These are phyloP conservation scores for Steromphala cineraria DNA, from an alignment of 2,888 invertebrate genomes.

Conservation along the genomic window DNA sequence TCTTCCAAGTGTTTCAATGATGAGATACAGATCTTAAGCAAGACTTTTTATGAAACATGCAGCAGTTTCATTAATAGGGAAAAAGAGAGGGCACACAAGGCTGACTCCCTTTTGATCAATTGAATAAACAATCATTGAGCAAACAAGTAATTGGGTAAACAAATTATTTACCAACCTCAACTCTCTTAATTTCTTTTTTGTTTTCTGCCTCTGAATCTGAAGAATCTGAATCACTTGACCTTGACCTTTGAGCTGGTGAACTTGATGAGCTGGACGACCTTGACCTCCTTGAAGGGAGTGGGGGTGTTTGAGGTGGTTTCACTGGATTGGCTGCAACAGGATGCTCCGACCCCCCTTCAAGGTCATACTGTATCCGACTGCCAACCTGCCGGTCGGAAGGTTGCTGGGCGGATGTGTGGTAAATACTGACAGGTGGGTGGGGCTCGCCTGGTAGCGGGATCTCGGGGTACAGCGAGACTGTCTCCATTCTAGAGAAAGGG, in stretches of 20 bases:
- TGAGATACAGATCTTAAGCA: too few relatives aligned
- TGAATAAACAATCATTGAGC: not conserved
- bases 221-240: slow-evolving; percentile 18
- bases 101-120: not conserved
- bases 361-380: slow-evolving; percentile 59
- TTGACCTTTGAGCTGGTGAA: slow-evolving; percentile 34
- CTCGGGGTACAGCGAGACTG: not conserved
- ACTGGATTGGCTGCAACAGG: slow-evolving; percentile 45
- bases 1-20: too few relatives aligned
- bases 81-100: too few relatives aligned
- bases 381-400: slow-evolving; percentile 29
- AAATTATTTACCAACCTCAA: slow-evolving; percentile 43
- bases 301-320: slow-evolving; percentile 29
- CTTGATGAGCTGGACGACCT: slow-evolving; percentile 32
- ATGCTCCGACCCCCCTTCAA: slow-evolving; percentile 47
- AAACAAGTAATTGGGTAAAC: not conserved
- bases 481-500: too few relatives aligned
- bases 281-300: slow-evolving; percentile 24
- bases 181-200: slow-evolving; percentile 54
- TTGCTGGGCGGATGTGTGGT: slow-evolving; percentile 15
- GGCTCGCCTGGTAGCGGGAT: not conserved
- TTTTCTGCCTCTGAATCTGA: slow-evolving; percentile 44
- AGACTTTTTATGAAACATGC: too few relatives aligned
- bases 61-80: too few relatives aligned
- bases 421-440: not conserved